Evolutionary conservation across 2,888 invertebrate species (phyloP), one percentile per base, ranked within the genome.

Genomic region (Andrena dorsata): DNA sequence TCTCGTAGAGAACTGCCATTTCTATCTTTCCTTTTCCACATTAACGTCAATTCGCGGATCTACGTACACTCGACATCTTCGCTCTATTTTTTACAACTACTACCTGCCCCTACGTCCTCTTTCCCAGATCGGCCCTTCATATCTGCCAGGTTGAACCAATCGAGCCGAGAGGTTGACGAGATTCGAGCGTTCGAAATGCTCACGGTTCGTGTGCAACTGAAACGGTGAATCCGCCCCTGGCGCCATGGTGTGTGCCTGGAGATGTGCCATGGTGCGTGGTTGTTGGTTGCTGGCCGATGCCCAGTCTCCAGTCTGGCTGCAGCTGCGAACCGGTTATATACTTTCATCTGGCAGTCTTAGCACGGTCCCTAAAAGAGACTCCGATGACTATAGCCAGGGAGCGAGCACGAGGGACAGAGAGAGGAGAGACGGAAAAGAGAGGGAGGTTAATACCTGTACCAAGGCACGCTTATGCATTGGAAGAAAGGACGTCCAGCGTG

Each of bases 251-350:
- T 83, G 71, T 71, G 79, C 85, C 80, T 68, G 71, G 76, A 66
- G 83, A 82, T 80, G 77, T 82, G 81, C 64, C 65, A 82, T 79
- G 85, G 82, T 87, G 82, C 85, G 83, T 75, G 82, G 79, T 80
- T 78, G 88, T 76, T 81, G 79, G 85, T 84, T 85, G 86, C 83
- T 84, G 86, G 82, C 86, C 88, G 89, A 86, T 88, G 83, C 82
- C 84, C 88, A 86, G 86, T 87, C 88, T 87, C 85, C 83, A 80
- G 88, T 83, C 85, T 87, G 91, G 88, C 90, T 91, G 92, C 93
- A 93, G 93, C 93, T 93, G 93, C 93, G 92, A 93, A 93, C 93
- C 93, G 93, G 93, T 93, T 93, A 93, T 92, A 89, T 90, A 92
- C 91, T 91, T 89, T 90, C 90, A 90, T 90, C 90, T 86, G 88